Base-by-base conservation (phyloP, 2,888 invertebrate genomes). In the Mayetiola destructor region DNA sequence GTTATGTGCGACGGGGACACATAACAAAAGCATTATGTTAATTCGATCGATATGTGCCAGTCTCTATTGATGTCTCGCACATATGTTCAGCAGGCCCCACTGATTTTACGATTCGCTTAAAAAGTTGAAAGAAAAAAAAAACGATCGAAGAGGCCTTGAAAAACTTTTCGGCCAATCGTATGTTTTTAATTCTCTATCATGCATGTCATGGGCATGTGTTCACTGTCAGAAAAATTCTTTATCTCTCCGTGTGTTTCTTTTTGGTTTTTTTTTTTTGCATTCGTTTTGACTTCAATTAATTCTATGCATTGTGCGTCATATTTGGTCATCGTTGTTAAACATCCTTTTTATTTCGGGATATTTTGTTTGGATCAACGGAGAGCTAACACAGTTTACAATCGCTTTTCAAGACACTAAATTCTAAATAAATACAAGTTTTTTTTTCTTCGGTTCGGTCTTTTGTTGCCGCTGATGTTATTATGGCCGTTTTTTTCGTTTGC, bases 181-280 rank as follows among this genome's bases (percentile, higher is more conserved):
- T n/a, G n/a, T n/a, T n/a, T n/a, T 27, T n/a, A n/a, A n/a, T n/a
- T n/a, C 27, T 3, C 14, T 42, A 23, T 48, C 16, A n/a, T 48
- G 48, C 48, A 48, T 27, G 48, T 48, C 48, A 48, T 27, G 48
- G 27, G 48, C 48, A 48, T 48, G 48, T 48, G 48, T 48, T 48
- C 48, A 48, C 48, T 48, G 48, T 48, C 48, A 48, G 23, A 21
- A 2, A n/a, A 10, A 27, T 42, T 21, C 14, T 23, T 48, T 23
- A 12, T 6, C n/a, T 27, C 9, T 48, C 27, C 16, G n/a, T 16
- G 2, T 42, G 12, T 42, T 42, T 2, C n/a, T 48, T 23, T 23
- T 9, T 39, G 3, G n/a, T 16, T 16, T n/a, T 12, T 39, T 9
- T 48, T 48, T 48, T 48, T 14, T 37, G 37, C 37, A n/a, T 12